These are phyloP conservation scores for Neofelis nebulosa DNA, from an alignment of 2,113 vertebrate genomes.

Conservation along the genomic window DNA sequence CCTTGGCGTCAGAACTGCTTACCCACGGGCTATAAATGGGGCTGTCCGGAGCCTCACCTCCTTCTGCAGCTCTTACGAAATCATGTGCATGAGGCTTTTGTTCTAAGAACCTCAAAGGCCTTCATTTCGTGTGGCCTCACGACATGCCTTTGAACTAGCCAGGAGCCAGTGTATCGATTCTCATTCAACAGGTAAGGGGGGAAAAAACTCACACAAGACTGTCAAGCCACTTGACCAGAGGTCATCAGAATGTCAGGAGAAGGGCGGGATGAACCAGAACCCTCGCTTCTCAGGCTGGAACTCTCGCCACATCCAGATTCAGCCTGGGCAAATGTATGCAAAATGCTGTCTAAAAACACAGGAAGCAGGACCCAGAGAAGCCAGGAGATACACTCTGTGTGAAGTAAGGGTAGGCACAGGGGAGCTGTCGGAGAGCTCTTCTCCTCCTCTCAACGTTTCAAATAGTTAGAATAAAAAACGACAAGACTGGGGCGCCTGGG, in stretches of 20 bases:
- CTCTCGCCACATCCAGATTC: background rate
- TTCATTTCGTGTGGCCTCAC: conserved; percentile 16
- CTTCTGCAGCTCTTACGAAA: conserved; percentile 37
- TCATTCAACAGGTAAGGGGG: background rate
- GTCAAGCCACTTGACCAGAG: conserved; percentile 24
- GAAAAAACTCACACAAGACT: background rate
- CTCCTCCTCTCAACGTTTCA: background rate
- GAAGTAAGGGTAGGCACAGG: background rate
- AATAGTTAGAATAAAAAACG: background rate
- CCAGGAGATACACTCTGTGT: conserved; percentile 16
- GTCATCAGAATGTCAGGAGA: conserved; percentile 35
- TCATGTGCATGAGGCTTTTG: conserved; percentile 14
- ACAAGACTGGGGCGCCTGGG: too few relatives aligned
- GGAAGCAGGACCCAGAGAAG: background rate
- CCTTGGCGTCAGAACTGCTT: conserved; percentile 22
- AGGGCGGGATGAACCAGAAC: background rate
- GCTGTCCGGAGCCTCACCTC: conserved; percentile 20
- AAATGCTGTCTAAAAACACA: conserved; percentile 16
- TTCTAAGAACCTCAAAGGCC: conserved; percentile 50
- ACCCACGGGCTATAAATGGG: background rate
- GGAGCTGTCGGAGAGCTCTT: background rate
- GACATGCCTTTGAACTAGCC: conserved; percentile 31
- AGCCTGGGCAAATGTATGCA: conserved; percentile 26
- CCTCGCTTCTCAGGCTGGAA: background rate
- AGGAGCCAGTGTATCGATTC: background rate